A percentile compares a stretch with the other conserved stretches of the same genome.
Evolutionary conservation across 2,113 vertebrate species (phyloP).

Genomic region (Coreoperca whiteheadi): DNA sequence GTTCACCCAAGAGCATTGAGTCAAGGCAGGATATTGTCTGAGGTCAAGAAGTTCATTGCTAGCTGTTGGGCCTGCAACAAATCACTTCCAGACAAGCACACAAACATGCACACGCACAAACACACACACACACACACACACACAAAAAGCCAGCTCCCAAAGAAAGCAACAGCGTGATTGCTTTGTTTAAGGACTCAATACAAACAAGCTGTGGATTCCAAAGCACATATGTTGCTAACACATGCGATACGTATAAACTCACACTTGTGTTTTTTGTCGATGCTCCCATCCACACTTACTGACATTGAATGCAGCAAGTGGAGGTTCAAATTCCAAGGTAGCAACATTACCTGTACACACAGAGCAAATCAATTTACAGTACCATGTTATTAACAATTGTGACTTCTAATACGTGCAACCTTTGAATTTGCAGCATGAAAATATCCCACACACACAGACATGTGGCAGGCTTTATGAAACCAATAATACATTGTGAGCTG

Average conservation of each 20-base stretch:
- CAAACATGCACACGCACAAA: conserved; percentile 1
- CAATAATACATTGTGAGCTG: background rate
- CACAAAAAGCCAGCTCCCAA: background rate
- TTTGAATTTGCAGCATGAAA: background rate
- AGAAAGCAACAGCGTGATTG: background rate
- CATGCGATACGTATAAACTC: background rate
- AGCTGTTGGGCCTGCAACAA: conserved; percentile 48
- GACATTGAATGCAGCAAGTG: background rate
- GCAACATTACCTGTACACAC: background rate
- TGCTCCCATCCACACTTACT: background rate
- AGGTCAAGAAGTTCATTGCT: conserved; percentile 60
- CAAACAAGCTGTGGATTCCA: conserved; percentile 10
- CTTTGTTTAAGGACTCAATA: background rate
- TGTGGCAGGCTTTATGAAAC: background rate
- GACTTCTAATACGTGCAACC: background rate
- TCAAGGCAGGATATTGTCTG: conserved; percentile 54
- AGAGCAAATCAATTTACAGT: background rate
- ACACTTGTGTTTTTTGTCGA: too few species aligned
- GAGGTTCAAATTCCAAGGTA: background rate
- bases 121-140: conserved; percentile 2
- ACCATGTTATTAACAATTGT: background rate
- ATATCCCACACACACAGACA: background rate
- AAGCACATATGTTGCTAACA: background rate
- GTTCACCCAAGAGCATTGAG: conserved; percentile 43
- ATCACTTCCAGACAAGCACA: conserved; percentile 54